Base-by-base conservation (phyloP, 1,140 invertebrate species). In the Drosophila nigrodunni region DNA sequence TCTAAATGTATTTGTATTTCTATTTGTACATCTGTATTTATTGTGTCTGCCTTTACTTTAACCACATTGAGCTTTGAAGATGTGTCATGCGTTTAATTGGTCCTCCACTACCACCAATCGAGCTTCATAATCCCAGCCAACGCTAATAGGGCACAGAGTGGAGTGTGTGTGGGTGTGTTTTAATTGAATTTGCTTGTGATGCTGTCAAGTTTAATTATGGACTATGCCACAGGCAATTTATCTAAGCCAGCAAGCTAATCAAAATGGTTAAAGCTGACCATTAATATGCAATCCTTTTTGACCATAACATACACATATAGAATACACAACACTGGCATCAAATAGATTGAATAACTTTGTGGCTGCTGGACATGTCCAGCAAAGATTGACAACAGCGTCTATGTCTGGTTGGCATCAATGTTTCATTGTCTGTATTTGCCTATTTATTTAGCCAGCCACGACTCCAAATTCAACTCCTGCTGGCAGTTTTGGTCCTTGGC, bases 261-360 rank as follows among this genome's bases (percentile, higher is more conserved):
- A 83, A 78, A 88, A 67, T 54, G n/a, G 44, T 54, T 41, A 49
- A 62, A 43, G 57, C 39, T 46, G 44, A 34, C 43, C 21, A n/a
- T 13, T 41, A 64, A 35, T 43, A 30, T 21, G 44, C 69, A 73
- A 83, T 81, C 83, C 83, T 82, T 82, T 82, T 52, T 37, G 43
- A 18, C 43, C 10, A 39, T 55, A 43, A 49, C 78, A 79, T 79
- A 86, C 77, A 74, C 78, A 49, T 58, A 76, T 66, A 18, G 39
- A 11, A 46, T 18, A 71, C 41, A 68, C 60, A 70, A 58, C 58
- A 62, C 62, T 68, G 70, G 43, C 75, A 81, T 80, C 76, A 71
- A 82, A 88, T 82, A 74, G 80, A 88, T 88, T 83, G 80, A 74
- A 83, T 83, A 83, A 78, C 71, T 78, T 62, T 57, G 47, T 59